Percentiles rank a stretch among this genome's conserved stretches.
These are phyloP conservation scores for Genyomyrus donnyi DNA, from an alignment of 2,113 vertebrate genomes.

Conservation along the genomic window DNA sequence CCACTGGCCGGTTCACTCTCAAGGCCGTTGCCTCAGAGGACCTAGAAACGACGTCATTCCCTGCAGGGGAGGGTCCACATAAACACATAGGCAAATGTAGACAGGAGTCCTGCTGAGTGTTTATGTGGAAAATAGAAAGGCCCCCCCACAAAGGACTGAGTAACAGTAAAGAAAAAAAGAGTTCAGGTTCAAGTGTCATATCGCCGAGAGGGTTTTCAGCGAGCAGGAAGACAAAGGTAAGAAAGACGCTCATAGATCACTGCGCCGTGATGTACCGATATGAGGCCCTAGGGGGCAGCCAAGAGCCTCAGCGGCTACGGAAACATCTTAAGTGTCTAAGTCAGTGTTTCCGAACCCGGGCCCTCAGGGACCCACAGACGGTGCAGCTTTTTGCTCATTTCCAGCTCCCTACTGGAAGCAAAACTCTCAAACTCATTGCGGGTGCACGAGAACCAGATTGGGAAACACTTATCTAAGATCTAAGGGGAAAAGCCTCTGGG, in stretches of 20 bases:
- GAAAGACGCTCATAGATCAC: neutral
- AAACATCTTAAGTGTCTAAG: neutral
- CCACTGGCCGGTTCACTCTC: slow-evolving; percentile 45
- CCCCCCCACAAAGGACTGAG: neutral
- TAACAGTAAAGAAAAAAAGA: neutral
- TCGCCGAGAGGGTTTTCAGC: neutral
- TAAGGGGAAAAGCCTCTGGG: neutral
- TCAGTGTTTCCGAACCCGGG: neutral
- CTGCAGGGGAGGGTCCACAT: slow-evolving; percentile 19
- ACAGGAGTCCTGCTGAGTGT: neutral
- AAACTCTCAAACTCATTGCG: neutral
- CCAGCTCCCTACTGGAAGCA: neutral
- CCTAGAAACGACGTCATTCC: too few relatives aligned
- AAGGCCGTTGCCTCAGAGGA: slow-evolving; percentile 37
- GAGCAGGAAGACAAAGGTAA: neutral
- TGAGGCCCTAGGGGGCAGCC: neutral
- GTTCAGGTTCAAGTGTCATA: neutral
- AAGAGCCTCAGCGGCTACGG: neutral
- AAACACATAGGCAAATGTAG: neutral
- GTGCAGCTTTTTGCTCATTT: neutral
- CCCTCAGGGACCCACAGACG: neutral
- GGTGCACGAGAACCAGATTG: neutral
- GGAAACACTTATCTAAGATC: neutral
- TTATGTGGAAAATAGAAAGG: too few relatives aligned
- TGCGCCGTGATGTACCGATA: neutral